Conservation (phyloP, 2,888 invertebrate species). For the Erebia ligea region DNA sequence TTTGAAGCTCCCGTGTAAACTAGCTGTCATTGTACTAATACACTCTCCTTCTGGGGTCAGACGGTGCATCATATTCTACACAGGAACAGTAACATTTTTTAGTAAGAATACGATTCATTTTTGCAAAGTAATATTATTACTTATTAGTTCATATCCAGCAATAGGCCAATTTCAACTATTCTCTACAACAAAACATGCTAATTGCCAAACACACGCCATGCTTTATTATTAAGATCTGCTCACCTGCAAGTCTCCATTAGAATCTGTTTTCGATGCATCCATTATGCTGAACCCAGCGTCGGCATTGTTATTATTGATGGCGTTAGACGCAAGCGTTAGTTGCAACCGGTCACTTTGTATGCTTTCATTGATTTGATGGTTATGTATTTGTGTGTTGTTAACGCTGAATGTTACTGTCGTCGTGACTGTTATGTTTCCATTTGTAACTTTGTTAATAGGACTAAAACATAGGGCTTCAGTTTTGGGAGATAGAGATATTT, state of each 20-base stretch:
- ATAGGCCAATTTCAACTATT: constrained; percentile 35
- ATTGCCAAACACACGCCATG: constrained; percentile 52
- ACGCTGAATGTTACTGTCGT: constrained; percentile 94
- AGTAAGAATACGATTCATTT: constrained; percentile 33
- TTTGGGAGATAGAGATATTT: constrained; percentile 76
- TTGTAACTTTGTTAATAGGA: constrained; percentile 75
- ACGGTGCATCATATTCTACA: constrained; percentile 87
- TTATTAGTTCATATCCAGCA: constrained; percentile 40
- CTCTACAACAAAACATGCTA: constrained; percentile 45
- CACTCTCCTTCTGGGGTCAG: constrained; percentile 88
- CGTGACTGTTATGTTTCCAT: constrained; percentile 91
- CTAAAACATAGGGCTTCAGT: constrained; percentile 69
- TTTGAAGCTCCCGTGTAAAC: constrained; percentile 86
- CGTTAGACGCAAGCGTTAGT: constrained; percentile 81
- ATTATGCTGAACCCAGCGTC: constrained; percentile 65
- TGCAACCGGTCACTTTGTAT: constrained; percentile 76
- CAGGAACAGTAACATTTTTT: constrained; percentile 67
- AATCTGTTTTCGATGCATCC: constrained; percentile 66
- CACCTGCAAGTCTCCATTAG: constrained; percentile 73
- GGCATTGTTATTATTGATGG: constrained; percentile 72
- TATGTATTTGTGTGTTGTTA: constrained; percentile 82
- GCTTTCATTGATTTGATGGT: constrained; percentile 79
- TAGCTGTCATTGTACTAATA: constrained; percentile 85
- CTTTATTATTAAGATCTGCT: constrained; percentile 50
- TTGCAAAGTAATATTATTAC: constrained; percentile 26